Evolutionary conservation across 2,797 vertebrate species (phyloP).

Genomic region (Poecilia wingei): DNA sequence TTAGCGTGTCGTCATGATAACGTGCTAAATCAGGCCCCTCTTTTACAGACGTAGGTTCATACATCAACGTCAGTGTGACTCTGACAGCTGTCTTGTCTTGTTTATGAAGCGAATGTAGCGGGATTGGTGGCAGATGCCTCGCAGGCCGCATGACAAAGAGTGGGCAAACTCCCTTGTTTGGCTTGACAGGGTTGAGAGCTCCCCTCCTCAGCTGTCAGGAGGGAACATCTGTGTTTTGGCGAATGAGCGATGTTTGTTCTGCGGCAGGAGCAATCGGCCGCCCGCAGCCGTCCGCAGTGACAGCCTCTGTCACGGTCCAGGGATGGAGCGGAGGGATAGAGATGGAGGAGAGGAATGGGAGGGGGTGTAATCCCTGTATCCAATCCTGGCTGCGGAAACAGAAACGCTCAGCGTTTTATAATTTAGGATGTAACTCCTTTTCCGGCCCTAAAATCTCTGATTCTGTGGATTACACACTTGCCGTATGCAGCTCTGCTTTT

Average conservation of each 20-base stretch:
- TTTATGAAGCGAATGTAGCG: constrained; percentile 56
- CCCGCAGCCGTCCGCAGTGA: constrained; percentile 70
- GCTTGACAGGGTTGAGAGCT: constrained; percentile 68
- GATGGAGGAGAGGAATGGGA: constrained; percentile 35
- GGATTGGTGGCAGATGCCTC: constrained; percentile 63
- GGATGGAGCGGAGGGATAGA: constrained; percentile 56
- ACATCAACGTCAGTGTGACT: constrained; percentile 35
- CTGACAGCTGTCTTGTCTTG: constrained; percentile 67
- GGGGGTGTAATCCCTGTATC: constrained; percentile 70
- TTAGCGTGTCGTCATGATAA: constrained; percentile 52
- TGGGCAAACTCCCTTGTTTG: constrained; percentile 63
- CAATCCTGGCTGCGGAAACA: constrained; percentile 63
- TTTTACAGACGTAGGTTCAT: constrained; percentile 46
- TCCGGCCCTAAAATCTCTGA: constrained; percentile 41
- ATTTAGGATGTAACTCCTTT: constrained; percentile 33
- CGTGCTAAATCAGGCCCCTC: constrained; percentile 35
- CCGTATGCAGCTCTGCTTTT: constrained; percentile 41
- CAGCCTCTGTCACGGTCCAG: constrained; percentile 71
- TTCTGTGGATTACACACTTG: constrained; percentile 62
- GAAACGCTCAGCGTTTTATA: constrained; percentile 53
- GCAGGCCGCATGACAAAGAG: constrained; percentile 55
- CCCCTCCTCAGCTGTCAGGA: constrained; percentile 66
- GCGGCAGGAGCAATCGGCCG: constrained; percentile 60
- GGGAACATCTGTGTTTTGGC: constrained; percentile 73
- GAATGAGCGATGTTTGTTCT: constrained; percentile 63